A percentile compares a stretch with the other conserved stretches of the same genome.
phyloP scores from a whole-genome alignment of 1,140 invertebrate genomes.

The Solenopsis invicta region DNA sequence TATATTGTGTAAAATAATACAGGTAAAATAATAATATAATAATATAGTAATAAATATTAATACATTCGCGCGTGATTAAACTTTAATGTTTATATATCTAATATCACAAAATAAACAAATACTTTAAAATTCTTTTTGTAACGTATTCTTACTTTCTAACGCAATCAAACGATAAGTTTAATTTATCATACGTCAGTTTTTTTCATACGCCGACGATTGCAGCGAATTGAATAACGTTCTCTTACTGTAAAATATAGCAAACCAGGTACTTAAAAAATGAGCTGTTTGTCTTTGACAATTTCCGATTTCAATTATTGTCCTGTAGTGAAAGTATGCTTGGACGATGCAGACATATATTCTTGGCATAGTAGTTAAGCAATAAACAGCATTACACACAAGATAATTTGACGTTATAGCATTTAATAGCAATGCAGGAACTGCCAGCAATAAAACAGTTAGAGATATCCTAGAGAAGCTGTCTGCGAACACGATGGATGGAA shows the following conservation, averaged over 20 bases:
- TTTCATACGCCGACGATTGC: not conserved
- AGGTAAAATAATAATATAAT: not conserved
- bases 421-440: not conserved
- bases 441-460: not conserved
- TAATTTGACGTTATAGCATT: constrained; percentile 6
- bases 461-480: not conserved
- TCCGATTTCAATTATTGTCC: not conserved
- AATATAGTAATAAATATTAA: not conserved
- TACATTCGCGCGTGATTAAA: not conserved
- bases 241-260: not conserved
- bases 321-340: constrained; percentile 16
- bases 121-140: not conserved
- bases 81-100: not conserved
- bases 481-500: not conserved
- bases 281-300: not conserved
- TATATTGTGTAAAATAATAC: not conserved
- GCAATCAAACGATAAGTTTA: not conserved
- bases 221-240: not conserved
- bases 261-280: not conserved
- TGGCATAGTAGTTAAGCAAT: constrained; percentile 10
- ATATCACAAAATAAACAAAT: not conserved
- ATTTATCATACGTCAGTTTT: not conserved
- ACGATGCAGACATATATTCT: not conserved
- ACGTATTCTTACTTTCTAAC: not conserved
- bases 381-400: not conserved